These are phyloP conservation scores for Drosophila austrosaltans DNA, from an alignment of 2,888 invertebrate species.

Conservation along the genomic window DNA sequence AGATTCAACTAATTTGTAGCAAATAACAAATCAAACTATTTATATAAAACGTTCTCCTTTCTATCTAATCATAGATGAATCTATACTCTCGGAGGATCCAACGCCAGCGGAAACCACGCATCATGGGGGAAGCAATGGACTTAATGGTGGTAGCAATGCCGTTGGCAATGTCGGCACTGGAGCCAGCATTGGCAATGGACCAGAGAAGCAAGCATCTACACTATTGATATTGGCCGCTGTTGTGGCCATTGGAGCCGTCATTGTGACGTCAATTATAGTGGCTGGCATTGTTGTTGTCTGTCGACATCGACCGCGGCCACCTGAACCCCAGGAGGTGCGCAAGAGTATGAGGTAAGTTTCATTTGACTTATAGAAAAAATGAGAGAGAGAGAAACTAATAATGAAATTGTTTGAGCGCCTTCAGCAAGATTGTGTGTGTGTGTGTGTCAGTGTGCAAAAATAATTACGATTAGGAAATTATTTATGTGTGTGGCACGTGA, in stretches of 20 bases:
- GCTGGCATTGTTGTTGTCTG: slow-evolving; percentile 84
- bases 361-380: slow-evolving; percentile 16
- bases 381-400: slow-evolving; percentile 55
- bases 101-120: slow-evolving; percentile 84
- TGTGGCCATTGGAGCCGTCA: slow-evolving; percentile 83
- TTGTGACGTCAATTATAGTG: slow-evolving; percentile 84
- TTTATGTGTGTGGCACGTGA: slow-evolving; percentile 71
- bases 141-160: slow-evolving; percentile 38
- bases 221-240: slow-evolving; percentile 83
- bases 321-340: slow-evolving; percentile 84
- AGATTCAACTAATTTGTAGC: slow-evolving; percentile 73
- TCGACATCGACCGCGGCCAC: slow-evolving; percentile 83
- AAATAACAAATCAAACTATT: slow-evolving; percentile 73
- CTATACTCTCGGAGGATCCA: slow-evolving; percentile 84
- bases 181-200: slow-evolving; percentile 73
- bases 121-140: slow-evolving; percentile 69
- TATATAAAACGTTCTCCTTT: slow-evolving; percentile 14
- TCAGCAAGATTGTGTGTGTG: slow-evolving; percentile 19
- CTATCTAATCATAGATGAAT: slow-evolving; percentile 78
- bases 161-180: slow-evolving; percentile 70
- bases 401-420: slow-evolving; percentile 67
- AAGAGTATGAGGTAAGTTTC: slow-evolving; percentile 83
- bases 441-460: slow-evolving; percentile 56
- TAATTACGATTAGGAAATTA: slow-evolving; percentile 67
- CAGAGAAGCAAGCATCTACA: slow-evolving; percentile 82